phyloP scores from a whole-genome alignment of 2,113 vertebrate genomes.

The Labeo rohita region DNA sequence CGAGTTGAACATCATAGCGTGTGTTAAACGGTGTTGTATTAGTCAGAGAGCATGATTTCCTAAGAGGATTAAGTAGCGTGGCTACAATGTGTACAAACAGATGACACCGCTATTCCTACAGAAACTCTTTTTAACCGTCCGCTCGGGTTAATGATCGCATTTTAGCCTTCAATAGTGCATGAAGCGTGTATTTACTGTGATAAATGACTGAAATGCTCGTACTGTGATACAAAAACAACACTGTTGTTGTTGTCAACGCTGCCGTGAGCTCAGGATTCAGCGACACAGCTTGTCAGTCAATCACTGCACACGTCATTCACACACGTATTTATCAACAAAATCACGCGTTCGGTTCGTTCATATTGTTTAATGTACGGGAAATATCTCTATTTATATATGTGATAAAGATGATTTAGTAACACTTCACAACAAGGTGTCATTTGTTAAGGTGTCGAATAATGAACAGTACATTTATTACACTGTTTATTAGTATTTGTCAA shows the following conservation, averaged over 20 bases:
- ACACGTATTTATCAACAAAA: background rate
- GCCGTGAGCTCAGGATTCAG: background rate
- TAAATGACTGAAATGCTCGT: background rate
- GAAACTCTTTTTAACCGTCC: background rate
- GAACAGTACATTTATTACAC: too few relatives aligned
- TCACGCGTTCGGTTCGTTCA: background rate
- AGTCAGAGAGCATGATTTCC: conserved; percentile 74
- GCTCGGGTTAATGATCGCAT: background rate
- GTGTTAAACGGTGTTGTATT: conserved; percentile 37
- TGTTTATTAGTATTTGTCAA: too few relatives aligned
- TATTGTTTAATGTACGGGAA: background rate
- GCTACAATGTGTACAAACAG: conserved; percentile 60
- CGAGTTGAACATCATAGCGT: background rate
- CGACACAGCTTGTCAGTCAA: conserved; percentile 6
- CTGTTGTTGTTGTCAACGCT: background rate
- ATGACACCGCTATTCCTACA: background rate
- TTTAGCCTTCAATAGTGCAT: background rate
- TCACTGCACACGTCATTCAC: background rate
- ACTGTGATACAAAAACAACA: background rate
- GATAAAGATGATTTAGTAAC: too few relatives aligned
- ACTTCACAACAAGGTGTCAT: too few relatives aligned
- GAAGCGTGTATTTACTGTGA: background rate
- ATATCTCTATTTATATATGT: background rate
- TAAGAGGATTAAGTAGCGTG: conserved; percentile 76
- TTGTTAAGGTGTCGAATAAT: too few relatives aligned